Evolutionary conservation across 53 echinoderm and acorn worm species (phyloP), one percentile per base, ranked within the genome.

Genomic region (Zoroaster sp.): DNA sequence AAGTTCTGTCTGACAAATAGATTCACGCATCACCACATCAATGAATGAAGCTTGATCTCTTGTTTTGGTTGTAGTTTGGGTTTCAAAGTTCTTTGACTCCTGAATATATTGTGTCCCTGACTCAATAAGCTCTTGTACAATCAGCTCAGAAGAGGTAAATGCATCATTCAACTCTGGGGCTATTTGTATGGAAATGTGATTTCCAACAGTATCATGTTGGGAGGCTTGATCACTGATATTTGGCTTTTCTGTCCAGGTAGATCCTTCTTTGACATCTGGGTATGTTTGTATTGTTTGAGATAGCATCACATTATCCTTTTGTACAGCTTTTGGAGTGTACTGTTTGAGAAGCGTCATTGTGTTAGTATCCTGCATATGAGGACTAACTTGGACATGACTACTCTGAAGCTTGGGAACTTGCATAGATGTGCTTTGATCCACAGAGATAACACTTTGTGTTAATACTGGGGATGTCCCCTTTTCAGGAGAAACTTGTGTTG

Each of bases 1-100:
- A 75, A 92, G 75, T 66, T 92, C 89, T 74, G 92, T 89, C 74
- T 87, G 87, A 36, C 55, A 87, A 5, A 52, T 31, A 65, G 87
- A 73, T 32, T 74, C 86, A 47, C 71, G 31, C 54, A 53, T 52
- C 12, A 18, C 72, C 10, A 86, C 34, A 35, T 52, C 53, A 35
- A 25, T 40, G 46, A 79, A 88, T 45, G 88, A 92, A 3, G 92
- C 88, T 39, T 80, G 53, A 49, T 92, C 88, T 74, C 44, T 65
- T 15, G 66, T 42, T 14, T 81, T 66, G 20, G 51, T 39, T 6
- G 10, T 21, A 25, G 59, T 86, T 40, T 92, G 88, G 6, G 80
- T 70, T 49, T 81, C 81, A 42, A 66, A 66, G 30, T 66, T 36
- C 33, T 34, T 69, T n/a, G 49, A 39, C 40, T 70, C 71, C 2